phyloP scores from a whole-genome alignment of 2,888 invertebrate species.

The Chymomyza caudatula region DNA sequence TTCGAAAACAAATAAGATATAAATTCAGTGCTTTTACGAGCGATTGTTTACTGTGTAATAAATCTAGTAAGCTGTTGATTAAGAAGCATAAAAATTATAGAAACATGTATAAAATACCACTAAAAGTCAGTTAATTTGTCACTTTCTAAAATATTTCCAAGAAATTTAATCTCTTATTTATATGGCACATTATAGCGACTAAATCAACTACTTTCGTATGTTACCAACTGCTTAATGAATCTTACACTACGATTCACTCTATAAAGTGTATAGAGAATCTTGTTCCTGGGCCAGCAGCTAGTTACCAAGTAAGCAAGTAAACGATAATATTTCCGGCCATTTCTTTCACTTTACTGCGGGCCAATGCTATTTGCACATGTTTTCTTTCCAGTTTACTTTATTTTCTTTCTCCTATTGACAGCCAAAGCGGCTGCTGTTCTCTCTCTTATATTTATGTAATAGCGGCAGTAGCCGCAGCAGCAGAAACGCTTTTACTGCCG shows the following conservation, averaged over 20 bases:
- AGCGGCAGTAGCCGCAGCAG: not conserved
- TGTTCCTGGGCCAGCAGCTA: slow-evolving; percentile 30
- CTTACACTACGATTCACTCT: not conserved
- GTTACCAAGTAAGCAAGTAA: slow-evolving; percentile 17
- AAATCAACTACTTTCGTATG: not conserved
- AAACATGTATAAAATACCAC: too few species aligned
- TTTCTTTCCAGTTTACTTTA: slow-evolving; percentile 41
- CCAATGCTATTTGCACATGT: slow-evolving; percentile 65
- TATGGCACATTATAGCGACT: too few species aligned
- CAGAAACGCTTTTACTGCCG: not conserved
- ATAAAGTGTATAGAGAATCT: not conserved
- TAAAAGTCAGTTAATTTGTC: too few species aligned
- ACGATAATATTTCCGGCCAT: slow-evolving; percentile 69
- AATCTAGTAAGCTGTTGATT: too few species aligned
- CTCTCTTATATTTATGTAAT: not conserved
- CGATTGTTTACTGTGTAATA: too few species aligned
- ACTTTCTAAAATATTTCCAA: too few species aligned
- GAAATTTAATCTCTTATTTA: too few species aligned
- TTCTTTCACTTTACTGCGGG: slow-evolving; percentile 67
- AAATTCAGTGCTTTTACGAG: too few species aligned
- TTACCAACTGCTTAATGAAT: not conserved
- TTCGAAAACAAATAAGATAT: too few species aligned
- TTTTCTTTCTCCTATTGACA: slow-evolving; percentile 53
- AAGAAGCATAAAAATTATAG: too few species aligned
- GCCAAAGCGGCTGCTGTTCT: slow-evolving; percentile 25